Percentiles rank a stretch among this genome's conserved stretches.
Conservation (phyloP, 2,797 vertebrate species). For the Alcedo atthis region DNA sequence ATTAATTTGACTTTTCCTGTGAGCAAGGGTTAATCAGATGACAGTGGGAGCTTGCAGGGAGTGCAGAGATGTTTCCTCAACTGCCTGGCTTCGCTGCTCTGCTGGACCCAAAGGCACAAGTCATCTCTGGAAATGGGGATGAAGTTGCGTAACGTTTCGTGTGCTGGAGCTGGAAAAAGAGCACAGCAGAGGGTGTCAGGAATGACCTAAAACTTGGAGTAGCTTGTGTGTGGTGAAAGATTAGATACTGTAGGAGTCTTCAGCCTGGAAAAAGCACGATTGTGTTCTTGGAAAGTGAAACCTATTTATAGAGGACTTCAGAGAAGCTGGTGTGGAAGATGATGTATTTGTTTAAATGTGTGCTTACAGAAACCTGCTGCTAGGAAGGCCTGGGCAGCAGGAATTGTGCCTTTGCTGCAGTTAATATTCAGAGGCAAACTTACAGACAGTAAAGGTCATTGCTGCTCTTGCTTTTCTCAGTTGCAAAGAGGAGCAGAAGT, state of each 20-base stretch:
- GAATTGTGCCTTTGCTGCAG: neutral
- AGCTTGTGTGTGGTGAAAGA: neutral
- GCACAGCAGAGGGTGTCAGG: neutral
- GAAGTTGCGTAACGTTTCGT: accelerated
- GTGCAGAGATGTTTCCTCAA: neutral
- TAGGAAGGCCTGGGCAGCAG: neutral
- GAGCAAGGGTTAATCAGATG: conserved; percentile 9
- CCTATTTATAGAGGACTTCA: neutral
- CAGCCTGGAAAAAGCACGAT: neutral
- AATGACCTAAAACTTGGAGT: neutral
- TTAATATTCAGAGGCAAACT: neutral
- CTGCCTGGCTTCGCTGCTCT: accelerated
- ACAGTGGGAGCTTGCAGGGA: neutral
- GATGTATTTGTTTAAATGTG: accelerated
- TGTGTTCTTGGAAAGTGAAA: neutral
- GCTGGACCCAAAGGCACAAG: neutral
- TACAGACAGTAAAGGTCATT: neutral
- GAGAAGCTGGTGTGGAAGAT: neutral
- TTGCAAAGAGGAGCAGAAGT: neutral
- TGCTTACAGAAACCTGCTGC: neutral
- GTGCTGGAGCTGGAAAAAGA: neutral
- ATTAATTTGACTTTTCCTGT: conserved; percentile 21
- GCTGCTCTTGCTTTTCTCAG: neutral
- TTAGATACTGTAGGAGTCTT: neutral
- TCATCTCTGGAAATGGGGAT: accelerated